Conservation (phyloP, 2,888 invertebrate species). For the Cheilosia vernalis region DNA sequence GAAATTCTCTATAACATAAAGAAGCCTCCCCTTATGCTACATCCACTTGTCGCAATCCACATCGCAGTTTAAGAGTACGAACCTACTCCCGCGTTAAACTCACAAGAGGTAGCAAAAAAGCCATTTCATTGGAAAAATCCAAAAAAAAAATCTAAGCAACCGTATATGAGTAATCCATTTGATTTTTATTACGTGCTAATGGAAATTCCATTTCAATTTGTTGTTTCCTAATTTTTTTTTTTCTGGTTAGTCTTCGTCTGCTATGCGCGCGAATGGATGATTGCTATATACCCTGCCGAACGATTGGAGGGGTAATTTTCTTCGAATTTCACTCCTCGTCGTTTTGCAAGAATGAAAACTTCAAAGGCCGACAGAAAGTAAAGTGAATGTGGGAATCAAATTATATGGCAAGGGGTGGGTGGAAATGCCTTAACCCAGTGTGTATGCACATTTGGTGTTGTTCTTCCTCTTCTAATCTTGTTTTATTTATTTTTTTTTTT, state of each 20-base stretch:
- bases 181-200: constrained; percentile 70
- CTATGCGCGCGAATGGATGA: background rate
- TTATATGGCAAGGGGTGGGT: constrained; percentile 4
- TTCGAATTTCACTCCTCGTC: constrained; percentile 45
- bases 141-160: constrained; percentile 11
- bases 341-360: constrained; percentile 54
- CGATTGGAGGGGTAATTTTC: constrained; percentile 37
- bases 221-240: constrained; percentile 49
- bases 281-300: background rate
- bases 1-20: background rate
- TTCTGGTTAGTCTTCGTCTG: constrained; percentile 6
- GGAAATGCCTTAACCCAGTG: constrained; percentile 13
- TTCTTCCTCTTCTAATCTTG: constrained; percentile 24
- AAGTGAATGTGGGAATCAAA: constrained; percentile 25
- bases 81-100: constrained; percentile 4
- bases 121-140: constrained; percentile 3
- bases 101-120: background rate
- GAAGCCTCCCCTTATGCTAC: background rate
- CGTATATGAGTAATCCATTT: constrained; percentile 62
- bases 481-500: constrained; percentile 20
- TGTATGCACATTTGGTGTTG: constrained; percentile 59
- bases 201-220: constrained; percentile 65
- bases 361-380: constrained; percentile 50
- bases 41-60: constrained; percentile 12
- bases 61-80: background rate